Percentiles rank a stretch among this genome's conserved stretches.
Conservation (phyloP, 2,113 vertebrate species). For the Pteropus alecto region DNA sequence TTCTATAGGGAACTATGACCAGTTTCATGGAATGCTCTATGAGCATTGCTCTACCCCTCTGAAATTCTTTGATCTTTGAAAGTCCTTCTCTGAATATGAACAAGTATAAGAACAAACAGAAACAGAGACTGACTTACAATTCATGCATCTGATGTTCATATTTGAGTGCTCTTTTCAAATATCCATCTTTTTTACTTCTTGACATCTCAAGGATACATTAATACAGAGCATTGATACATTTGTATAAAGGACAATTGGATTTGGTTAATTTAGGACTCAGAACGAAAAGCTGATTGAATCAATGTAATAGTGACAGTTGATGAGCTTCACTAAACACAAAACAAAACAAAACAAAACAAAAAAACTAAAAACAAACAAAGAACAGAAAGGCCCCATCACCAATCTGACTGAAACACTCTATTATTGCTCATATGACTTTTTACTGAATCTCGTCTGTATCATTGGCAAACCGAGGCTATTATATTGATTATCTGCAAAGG, state of each 20-base stretch:
- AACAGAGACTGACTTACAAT: neutral
- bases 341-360: no score
- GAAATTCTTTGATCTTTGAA: neutral
- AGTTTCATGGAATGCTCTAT: neutral
- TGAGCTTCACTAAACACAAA: neutral
- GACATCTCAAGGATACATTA: neutral
- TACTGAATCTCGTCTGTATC: neutral
- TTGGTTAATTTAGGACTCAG: neutral
- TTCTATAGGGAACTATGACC: neutral
- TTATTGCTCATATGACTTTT: neutral
- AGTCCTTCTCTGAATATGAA: neutral
- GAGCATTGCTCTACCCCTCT: neutral
- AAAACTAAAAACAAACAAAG: neutral
- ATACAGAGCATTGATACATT: neutral
- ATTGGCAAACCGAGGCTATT: neutral
- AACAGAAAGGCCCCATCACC: neutral
- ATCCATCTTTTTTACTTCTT: conserved; percentile 33
- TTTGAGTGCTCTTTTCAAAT: neutral
- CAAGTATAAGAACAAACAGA: neutral
- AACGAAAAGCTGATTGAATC: neutral
- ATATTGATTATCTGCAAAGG: conserved; percentile 2
- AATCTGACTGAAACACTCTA: neutral
- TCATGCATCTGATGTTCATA: neutral
- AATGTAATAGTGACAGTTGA: neutral
- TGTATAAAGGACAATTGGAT: neutral